Conservation (phyloP, 2,113 vertebrate genomes). For the Excalfactoria chinensis region DNA sequence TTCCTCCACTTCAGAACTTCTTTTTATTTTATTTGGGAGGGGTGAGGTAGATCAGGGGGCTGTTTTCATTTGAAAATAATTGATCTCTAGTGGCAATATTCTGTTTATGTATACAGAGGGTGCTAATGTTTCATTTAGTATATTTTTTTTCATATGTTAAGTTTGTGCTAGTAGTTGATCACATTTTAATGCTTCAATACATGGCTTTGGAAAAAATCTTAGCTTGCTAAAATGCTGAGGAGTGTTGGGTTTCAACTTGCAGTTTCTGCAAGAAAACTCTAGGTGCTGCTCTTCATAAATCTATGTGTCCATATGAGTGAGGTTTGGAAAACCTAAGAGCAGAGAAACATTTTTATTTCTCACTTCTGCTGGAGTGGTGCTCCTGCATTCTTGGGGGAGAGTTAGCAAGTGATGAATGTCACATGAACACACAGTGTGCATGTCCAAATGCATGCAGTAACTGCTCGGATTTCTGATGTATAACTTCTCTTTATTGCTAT, state of each 20-base stretch:
- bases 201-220: neutral
- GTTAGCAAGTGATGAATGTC: neutral
- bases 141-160: neutral
- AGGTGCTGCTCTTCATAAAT: conserved; percentile 47
- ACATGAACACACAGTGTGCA: neutral
- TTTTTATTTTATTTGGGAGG: neutral
- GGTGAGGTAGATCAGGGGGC: too few relatives aligned
- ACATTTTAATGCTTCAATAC: neutral
- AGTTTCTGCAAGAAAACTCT: neutral
- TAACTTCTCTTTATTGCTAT: neutral
- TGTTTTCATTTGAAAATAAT: neutral
- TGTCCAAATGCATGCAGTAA: neutral
- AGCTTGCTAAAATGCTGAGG: neutral
- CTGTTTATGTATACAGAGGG: neutral
- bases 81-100: neutral
- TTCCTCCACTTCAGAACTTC: neutral
- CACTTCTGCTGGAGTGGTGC: neutral
- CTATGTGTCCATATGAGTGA: neutral
- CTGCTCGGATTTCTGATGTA: neutral
- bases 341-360: neutral
- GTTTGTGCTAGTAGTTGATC: neutral
- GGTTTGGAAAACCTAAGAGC: neutral
- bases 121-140: neutral
- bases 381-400: neutral
- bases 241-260: neutral